Evolutionary conservation across 2,888 invertebrate genomes (phyloP), one percentile per base, ranked within the genome.

Genomic region (Orthosia gracilis): DNA sequence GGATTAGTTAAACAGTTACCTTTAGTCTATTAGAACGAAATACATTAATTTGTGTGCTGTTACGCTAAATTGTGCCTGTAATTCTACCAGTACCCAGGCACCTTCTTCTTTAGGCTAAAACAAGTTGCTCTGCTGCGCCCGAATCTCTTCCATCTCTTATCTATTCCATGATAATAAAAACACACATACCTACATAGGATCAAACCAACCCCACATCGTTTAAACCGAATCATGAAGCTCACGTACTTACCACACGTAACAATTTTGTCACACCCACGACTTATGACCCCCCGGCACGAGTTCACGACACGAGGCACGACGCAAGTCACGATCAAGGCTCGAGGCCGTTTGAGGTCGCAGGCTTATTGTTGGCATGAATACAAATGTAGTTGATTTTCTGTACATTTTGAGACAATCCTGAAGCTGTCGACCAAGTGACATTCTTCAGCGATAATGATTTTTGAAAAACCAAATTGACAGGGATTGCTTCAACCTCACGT

Each of bases 341-440:
- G 84, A 82, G 84, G 80, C 69, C 83, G 73, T 58, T 82, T 58
- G 69, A 79, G 79, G 79, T 70, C 82, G 58, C 59, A 40, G 2
- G 52, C 26, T 50, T 17, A 57, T 68, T 26, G 64, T 63, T 62
- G 54, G 49, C 2, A 2, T 77, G 55, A 63, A 67, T 64, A 67
- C 50, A n/a, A 64, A 62, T 69, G 15, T 5, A 13, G 0, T 55
- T 58, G 40, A 50, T 70, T 57, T 70, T 57, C 54, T 62, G 49
- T 13, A 21, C 5, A 75, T 55, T 54, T 58, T 5, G 21, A 54
- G 55, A 45, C 23, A 23, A 15, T 15, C 7, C 40, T 40, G 40
- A 40, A 40, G 9, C 7, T 9, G 40, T 40, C 40, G 9, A 40
- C 9, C 1, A 40, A 40, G 40, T 40, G 40, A 40, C 40, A 40